These are phyloP conservation scores for Silurus lanzhouensis DNA, from an alignment of 2,797 vertebrate species.

Conservation along the genomic window DNA sequence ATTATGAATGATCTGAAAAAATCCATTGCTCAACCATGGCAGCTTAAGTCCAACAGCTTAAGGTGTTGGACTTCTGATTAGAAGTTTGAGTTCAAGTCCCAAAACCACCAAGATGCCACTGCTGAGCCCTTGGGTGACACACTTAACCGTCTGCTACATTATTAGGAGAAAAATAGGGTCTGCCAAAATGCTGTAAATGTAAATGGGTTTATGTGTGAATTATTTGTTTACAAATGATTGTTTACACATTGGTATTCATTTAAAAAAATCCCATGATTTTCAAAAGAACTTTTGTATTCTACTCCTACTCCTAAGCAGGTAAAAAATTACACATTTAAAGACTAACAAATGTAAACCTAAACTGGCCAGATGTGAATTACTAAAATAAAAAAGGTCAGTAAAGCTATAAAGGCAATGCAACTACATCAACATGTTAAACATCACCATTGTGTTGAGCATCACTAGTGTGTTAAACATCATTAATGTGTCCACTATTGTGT, in stretches of 20 bases:
- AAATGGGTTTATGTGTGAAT: background rate
- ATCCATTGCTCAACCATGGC: too few species aligned
- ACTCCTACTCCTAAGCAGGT: background rate
- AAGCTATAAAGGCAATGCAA: background rate
- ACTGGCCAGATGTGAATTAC: background rate
- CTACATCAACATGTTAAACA: background rate
- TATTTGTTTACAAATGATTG: background rate
- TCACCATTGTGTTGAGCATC: too few species aligned
- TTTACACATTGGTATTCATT: background rate
- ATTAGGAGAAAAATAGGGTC: too few species aligned
- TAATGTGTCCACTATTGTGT: background rate
- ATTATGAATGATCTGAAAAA: too few species aligned
- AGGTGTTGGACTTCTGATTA: too few species aligned
- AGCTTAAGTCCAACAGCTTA: too few species aligned
- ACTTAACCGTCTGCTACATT: too few species aligned
- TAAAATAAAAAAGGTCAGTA: background rate
- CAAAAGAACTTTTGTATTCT: background rate
- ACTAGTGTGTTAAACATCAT: background rate
- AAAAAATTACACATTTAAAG: background rate
- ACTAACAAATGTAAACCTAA: background rate
- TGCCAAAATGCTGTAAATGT: too few species aligned
- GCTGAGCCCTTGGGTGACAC: too few species aligned
- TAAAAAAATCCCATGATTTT: background rate
- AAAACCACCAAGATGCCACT: too few species aligned
- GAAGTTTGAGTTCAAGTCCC: too few species aligned